phyloP scores from a whole-genome alignment of 2,888 invertebrate genomes.

The Apocheima hispidaria region DNA sequence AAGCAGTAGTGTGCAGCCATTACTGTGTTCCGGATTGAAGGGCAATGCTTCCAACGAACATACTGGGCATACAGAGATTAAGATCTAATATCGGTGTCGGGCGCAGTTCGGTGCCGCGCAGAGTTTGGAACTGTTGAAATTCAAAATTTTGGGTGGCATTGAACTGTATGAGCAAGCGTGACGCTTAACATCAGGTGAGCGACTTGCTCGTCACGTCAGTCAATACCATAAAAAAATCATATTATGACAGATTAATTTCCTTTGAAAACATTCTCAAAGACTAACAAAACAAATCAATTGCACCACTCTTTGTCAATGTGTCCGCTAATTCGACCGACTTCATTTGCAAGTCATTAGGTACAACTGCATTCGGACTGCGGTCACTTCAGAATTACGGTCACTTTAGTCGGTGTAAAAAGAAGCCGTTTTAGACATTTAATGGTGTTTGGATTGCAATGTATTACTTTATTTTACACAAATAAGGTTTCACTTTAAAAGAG shows the following conservation, averaged over 20 bases:
- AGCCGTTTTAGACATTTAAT: background rate
- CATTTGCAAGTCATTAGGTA: conserved; percentile 36
- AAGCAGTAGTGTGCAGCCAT: too few species aligned
- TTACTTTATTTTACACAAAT: background rate
- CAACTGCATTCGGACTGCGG: conserved; percentile 24
- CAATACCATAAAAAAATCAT: too few species aligned
- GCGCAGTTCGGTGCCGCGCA: too few species aligned
- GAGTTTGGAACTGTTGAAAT: too few species aligned
- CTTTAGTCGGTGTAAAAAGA: background rate
- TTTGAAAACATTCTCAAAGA: background rate
- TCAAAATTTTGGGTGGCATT: too few species aligned
- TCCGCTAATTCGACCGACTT: conserved; percentile 39
- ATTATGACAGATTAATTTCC: background rate
- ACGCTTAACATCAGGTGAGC: too few species aligned
- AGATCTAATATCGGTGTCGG: too few species aligned
- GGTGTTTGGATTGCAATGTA: background rate
- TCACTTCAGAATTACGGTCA: background rate
- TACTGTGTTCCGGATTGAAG: too few species aligned
- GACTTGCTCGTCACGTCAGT: too few species aligned
- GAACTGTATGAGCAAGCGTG: too few species aligned
- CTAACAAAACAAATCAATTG: conserved; percentile 46
- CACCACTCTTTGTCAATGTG: conserved; percentile 40
- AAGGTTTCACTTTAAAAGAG: background rate
- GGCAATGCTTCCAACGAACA: too few species aligned
- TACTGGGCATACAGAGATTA: too few species aligned